Evolutionary conservation across 2,888 invertebrate species (phyloP).

Genomic region (Cephonodes hylas): DNA sequence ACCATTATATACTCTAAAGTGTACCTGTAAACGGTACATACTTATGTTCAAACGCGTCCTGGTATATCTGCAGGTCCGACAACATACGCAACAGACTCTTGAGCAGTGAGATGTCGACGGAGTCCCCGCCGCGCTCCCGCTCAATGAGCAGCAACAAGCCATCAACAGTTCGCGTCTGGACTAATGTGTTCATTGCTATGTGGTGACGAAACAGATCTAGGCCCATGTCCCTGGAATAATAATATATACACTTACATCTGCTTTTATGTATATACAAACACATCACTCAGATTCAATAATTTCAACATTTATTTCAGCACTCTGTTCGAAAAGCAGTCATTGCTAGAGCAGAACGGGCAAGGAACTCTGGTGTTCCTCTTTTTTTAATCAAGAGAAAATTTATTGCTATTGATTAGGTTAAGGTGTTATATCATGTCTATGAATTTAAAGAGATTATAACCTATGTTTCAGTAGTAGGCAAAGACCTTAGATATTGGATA

Average conservation of each 20-base stretch:
- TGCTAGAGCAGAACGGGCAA: no score
- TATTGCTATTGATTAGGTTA: no score
- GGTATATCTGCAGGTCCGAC: conserved; percentile 96
- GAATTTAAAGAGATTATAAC: no score
- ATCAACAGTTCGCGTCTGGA: conserved; percentile 96
- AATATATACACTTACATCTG: not conserved
- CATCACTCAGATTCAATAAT: no score
- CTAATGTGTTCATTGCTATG: conserved; percentile 93
- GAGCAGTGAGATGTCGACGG: conserved; percentile 94
- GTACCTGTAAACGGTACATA: conserved; percentile 43
- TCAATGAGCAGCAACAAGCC: conserved; percentile 96
- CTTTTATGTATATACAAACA: no score
- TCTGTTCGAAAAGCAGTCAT: no score
- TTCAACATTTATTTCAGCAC: no score
- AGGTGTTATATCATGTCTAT: no score
- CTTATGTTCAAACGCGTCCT: conserved; percentile 93
- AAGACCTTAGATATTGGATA: no score
- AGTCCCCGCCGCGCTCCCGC: conserved; percentile 95
- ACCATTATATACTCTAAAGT: not conserved
- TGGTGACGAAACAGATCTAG: conserved; percentile 96
- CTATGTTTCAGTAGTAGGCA: no score
- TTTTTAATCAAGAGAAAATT: no score
- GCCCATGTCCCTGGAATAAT: conserved; percentile 93
- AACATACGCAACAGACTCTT: conserved; percentile 98
- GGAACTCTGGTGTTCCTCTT: no score